Evolutionary conservation across 2,888 invertebrate genomes (phyloP).

Genomic region (Zaprionus lineosus): DNA sequence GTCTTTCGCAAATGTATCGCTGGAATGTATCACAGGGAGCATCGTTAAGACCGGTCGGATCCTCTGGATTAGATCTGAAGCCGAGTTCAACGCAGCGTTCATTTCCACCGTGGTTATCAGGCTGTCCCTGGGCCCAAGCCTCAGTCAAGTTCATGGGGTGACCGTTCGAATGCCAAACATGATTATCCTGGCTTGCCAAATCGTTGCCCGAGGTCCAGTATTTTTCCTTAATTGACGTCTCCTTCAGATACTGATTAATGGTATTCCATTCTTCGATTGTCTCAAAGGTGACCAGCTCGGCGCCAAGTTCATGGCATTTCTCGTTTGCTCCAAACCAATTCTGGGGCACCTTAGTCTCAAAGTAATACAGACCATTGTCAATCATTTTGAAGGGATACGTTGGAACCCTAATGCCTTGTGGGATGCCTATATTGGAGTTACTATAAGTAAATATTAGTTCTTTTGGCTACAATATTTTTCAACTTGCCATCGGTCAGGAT

Average conservation of each 20-base stretch:
- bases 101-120: conserved; percentile 7
- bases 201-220: background rate
- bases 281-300: background rate
- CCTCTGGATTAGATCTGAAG: no score
- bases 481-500: no score
- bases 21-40: no score
- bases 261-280: background rate
- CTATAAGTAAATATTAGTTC: no score
- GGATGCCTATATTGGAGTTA: conserved; percentile 28
- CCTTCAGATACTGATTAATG: background rate
- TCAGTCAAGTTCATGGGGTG: background rate
- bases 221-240: background rate
- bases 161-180: background rate
- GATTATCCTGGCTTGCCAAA: background rate
- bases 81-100: conserved; percentile 22
- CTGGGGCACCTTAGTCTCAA: conserved; percentile 2
- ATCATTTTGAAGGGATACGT: conserved; percentile 25
- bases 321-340: conserved; percentile 26
- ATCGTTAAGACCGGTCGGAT: no score
- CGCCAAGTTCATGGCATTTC: conserved; percentile 11
- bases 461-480: no score
- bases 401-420: conserved; percentile 18
- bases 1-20: no score
- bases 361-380: conserved; percentile 16
- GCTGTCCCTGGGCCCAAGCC: conserved; percentile 2